Evolutionary conservation across 1,140 invertebrate genomes (phyloP).

Genomic region (Megalonaias nervosa): DNA sequence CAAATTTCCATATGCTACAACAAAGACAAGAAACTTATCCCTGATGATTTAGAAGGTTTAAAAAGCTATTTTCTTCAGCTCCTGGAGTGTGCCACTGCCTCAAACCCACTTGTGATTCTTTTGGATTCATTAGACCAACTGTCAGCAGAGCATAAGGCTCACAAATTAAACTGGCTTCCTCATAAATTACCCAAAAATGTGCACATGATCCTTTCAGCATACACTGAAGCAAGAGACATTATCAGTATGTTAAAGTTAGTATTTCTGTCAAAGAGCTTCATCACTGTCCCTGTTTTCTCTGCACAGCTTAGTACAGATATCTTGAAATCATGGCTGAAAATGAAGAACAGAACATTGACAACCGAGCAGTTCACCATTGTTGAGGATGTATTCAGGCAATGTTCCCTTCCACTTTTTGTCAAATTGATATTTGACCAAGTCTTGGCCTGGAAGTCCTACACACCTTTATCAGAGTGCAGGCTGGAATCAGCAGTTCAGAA

Average conservation of each 20-base stretch:
- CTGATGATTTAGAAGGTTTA: conserved; percentile 40
- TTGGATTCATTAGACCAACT: conserved; percentile 62
- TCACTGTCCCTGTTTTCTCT: conserved; percentile 44
- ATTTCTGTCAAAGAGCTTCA: conserved; percentile 70
- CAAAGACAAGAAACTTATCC: conserved; percentile 27
- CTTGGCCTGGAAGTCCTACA: conserved; percentile 55
- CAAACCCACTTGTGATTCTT: conserved; percentile 56
- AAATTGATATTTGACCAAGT: conserved; percentile 58
- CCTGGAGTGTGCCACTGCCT: conserved; percentile 27
- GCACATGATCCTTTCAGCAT: conserved; percentile 50
- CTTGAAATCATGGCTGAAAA: conserved; percentile 54
- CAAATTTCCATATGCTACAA: conserved; percentile 41
- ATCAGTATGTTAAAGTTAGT: conserved; percentile 75
- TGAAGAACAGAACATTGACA: conserved; percentile 43
- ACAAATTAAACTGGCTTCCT: conserved; percentile 60
- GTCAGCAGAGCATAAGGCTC: conserved; percentile 41
- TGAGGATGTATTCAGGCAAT: conserved; percentile 49
- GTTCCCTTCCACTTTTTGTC: conserved; percentile 59
- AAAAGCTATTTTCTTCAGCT: conserved; percentile 34
- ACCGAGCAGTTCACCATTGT: conserved; percentile 50
- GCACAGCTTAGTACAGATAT: conserved; percentile 45
- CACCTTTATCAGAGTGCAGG: conserved; percentile 29
- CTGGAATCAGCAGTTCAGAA: conserved; percentile 79
- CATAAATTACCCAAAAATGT: conserved; percentile 48
- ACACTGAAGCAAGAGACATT: conserved; percentile 39